Evolutionary conservation across 1,140 invertebrate species (phyloP), one percentile per base, ranked within the genome.

Genomic region (Chrysomallon squamiferum): DNA sequence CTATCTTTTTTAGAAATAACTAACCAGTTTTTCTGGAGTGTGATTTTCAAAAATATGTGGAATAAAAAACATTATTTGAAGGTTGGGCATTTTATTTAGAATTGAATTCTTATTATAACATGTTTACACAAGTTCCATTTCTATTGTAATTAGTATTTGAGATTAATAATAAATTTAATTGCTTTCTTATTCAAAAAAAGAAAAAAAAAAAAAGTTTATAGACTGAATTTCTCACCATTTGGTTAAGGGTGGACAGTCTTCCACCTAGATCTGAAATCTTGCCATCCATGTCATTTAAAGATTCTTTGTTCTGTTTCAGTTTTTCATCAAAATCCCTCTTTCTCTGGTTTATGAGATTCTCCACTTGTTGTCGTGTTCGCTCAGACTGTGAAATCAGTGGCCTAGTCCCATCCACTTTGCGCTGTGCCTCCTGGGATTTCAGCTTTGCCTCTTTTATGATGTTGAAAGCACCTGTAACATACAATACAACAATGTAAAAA

Each of bases 241-340:
- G 87, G 86, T 98, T 98, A 29, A 98, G 86, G 66, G 90, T 90
- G 0, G 95, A 94, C 74, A 98, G 91, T 59, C 90, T 86, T 0
- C 86, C 81, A 67, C 92, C 90, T 18, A 97, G 87, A 1, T 87
- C 81, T 1, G 85, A 86, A 15, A 98, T 81, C 65, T 92, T 89
- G 0, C 87, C 81, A 45, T 90, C 88, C 27, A 96, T 86, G 27
- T 88, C 86, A 1, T 80, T 78, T 6, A 98, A 80, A 5, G 90
- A 88, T 50, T 90, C 88, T 43, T 85, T 78, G 69, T 89, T 88
- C 33, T 86, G 89, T 66, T 90, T 87, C 62, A 92, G 89, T 18
- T 90, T 90, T 22, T 90, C 88, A 66, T 92, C 90, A 62, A 93
- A 92, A 20, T 89, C 88, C 0, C 87, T 86, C 66, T 89, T 88